These are phyloP conservation scores for Myiagra hebetior DNA, from an alignment of 2,113 vertebrate species.

Conservation along the genomic window DNA sequence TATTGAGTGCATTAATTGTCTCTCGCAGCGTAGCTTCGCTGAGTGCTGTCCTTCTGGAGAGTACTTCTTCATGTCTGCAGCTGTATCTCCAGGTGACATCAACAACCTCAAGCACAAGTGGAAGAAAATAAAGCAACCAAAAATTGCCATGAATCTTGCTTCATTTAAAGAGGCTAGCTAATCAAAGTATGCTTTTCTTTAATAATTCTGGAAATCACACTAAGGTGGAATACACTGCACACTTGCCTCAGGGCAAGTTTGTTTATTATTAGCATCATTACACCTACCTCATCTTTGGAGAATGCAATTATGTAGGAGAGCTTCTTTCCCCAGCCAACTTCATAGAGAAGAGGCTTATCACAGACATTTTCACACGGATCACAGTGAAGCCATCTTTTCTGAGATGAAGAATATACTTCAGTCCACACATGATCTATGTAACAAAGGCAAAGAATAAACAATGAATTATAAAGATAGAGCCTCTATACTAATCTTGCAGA, in stretches of 20 bases:
- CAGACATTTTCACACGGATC: constrained; percentile 91
- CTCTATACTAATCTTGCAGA: not conserved
- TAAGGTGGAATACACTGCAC: not conserved
- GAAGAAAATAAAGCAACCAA: constrained; percentile 12
- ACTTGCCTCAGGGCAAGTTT: not conserved
- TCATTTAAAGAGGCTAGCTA: not conserved
- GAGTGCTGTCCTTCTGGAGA: constrained; percentile 83
- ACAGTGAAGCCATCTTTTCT: constrained; percentile 94
- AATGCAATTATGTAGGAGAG: constrained; percentile 92
- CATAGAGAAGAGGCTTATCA: constrained; percentile 95
- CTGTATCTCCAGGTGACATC: constrained; percentile 98
- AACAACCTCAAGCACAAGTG: constrained; percentile 80
- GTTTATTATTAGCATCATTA: not conserved
- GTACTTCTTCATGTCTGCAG: constrained; percentile 89
- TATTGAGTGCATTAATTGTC: constrained; percentile 83
- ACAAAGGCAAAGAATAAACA: not conserved
- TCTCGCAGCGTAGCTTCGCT: constrained; percentile 86
- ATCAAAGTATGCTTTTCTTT: not conserved
- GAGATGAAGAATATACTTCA: constrained; percentile 87
- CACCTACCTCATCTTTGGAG: constrained; percentile 92
- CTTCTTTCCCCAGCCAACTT: constrained; percentile 94
- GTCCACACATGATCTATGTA: constrained; percentile 96
- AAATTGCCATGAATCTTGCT: not conserved
- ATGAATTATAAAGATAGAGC: not conserved
- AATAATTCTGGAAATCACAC: not conserved